A percentile compares a stretch with the other conserved stretches of the same genome.
These are phyloP conservation scores for Scaeva pyrastri DNA, from an alignment of 2,888 invertebrate genomes.

Conservation along the genomic window DNA sequence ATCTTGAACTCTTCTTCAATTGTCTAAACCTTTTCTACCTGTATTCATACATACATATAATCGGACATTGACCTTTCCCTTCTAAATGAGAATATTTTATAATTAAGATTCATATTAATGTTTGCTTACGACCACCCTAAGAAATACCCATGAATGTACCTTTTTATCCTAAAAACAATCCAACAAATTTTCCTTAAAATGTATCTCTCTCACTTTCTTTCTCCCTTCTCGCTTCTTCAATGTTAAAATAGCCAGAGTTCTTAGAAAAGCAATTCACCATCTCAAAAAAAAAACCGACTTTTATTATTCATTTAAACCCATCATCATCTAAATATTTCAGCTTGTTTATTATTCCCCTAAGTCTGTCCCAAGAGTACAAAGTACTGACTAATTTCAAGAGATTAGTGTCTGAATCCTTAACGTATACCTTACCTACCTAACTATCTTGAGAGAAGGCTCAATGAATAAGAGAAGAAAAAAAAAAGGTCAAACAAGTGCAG, in stretches of 20 bases:
- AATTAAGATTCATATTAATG: constrained; percentile 17
- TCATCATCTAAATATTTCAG: constrained; percentile 43
- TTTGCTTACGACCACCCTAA: neutral
- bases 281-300: constrained; percentile 20
- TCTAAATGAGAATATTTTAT: neutral
- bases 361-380: constrained; percentile 1
- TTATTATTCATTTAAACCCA: constrained; percentile 68
- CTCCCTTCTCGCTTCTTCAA: no score
- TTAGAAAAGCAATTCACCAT: neutral
- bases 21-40: neutral
- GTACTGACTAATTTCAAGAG: constrained; percentile 43
- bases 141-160: neutral
- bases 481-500: constrained; percentile 68
- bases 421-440: neutral
- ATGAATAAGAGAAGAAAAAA: neutral
- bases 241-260: neutral
- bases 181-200: constrained; percentile 12
- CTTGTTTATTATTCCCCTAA: constrained; percentile 17
- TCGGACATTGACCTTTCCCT: constrained; percentile 22
- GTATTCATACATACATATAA: constrained; percentile 1
- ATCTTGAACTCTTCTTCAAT: neutral
- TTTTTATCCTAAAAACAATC: constrained; percentile 1
- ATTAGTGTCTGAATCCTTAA: constrained; percentile 60
- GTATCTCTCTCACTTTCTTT: no score
- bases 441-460: constrained; percentile 38